Base-by-base conservation (phyloP, 2,888 invertebrate genomes). In the Orthonychiurus folsomi region DNA sequence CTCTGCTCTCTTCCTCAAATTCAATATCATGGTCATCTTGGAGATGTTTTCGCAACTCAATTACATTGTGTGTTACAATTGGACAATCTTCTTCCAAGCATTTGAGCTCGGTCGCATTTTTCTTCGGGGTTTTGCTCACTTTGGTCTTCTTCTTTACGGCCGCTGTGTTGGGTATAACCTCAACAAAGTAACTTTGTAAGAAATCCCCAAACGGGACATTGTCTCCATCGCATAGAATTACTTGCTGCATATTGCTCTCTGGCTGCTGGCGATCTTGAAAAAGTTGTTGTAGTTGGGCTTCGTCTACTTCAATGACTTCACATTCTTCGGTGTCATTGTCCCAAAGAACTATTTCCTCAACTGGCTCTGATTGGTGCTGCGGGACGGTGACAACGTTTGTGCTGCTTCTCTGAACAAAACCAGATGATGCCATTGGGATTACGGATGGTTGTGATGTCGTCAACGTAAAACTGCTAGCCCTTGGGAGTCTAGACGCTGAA, bases 31-130 rank as follows among this genome's bases (percentile, higher is more conserved):
- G 72, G 9, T 27, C 21, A 1, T 21, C 15, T 3, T 58, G 56
- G 9, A 72, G 60, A 59, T 72, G 72, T 24, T 68, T 70, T n/a
- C 69, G 55, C 12, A 72, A 47, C 12, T 72, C 72, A 23, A 59
- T 26, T 9, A 72, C 65, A 64, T 69, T 72, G 12, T 63, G 60
- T 9, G 66, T 58, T 18, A 59, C 55, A n/a, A 56, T 63, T 9
- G 9, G 3, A 53, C 72, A 72, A 9, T 60, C 67, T 1, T 56
- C n/a, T 56, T 72, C 72, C 56, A 69, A 27, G 48, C 72, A 72
- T 56, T 64, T 70, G 2, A 70, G 50, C 37, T 70, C 72, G 15
- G 63, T 62, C 47, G 37, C 21, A 18, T 58, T 54, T 56, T 56
- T 53, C n/a, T 59, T 62, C 15, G 9, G 5, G 5, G 9, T 24